Evolutionary conservation across 2,888 invertebrate genomes (phyloP).

Genomic region (Coenonympha glycerion): DNA sequence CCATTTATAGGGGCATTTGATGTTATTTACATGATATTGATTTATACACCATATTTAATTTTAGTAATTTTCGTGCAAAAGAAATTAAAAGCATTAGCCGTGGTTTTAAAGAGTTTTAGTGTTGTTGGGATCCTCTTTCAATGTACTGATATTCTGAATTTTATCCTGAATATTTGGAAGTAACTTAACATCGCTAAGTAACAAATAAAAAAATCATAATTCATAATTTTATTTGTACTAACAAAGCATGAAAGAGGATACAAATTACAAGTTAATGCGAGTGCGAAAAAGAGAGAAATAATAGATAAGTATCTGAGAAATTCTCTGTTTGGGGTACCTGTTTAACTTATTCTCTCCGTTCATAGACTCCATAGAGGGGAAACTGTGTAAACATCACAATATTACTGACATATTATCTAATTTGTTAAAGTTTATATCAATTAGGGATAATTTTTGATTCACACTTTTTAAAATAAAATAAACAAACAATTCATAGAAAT

Average conservation of each 20-base stretch:
- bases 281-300: conserved; percentile 42
- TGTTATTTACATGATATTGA: neutral
- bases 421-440: too few relatives aligned
- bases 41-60: neutral
- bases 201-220: too few relatives aligned
- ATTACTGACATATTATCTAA: too few relatives aligned
- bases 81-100: conserved; percentile 33
- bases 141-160: conserved; percentile 32
- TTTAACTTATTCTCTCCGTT: conserved; percentile 75
- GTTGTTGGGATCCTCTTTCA: conserved; percentile 47
- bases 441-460: neutral
- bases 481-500: neutral
- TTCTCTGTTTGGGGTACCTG: conserved; percentile 75
- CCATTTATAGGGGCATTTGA: too few relatives aligned
- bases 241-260: conserved; percentile 43
- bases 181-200: too few relatives aligned
- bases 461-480: neutral
- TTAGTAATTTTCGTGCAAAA: conserved; percentile 29
- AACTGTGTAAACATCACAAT: conserved; percentile 71
- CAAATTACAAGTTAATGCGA: conserved; percentile 36
- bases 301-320: conserved; percentile 37
- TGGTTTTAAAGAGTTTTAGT: conserved; percentile 53
- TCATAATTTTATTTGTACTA: too few relatives aligned
- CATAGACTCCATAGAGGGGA: conserved; percentile 69
- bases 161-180: too few relatives aligned